phyloP scores from a whole-genome alignment of 2,888 invertebrate species.

The Parascotia fuliginaria region DNA sequence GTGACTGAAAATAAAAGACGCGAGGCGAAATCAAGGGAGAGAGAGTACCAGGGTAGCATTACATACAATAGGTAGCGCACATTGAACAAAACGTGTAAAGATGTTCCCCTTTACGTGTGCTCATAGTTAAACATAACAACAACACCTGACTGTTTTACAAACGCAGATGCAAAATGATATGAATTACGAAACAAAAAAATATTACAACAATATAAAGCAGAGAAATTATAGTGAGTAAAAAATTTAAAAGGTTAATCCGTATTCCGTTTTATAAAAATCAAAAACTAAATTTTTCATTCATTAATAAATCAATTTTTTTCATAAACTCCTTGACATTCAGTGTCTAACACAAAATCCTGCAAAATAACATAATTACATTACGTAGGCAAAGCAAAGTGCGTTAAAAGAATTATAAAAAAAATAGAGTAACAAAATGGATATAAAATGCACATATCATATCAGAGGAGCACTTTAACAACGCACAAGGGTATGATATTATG shows the following conservation, averaged over 20 bases:
- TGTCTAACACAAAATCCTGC: not conserved
- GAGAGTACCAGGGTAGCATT: conserved; percentile 60
- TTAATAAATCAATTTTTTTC: no score
- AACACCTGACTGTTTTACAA: no score
- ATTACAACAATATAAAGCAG: no score
- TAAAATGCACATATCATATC: conserved; percentile 25
- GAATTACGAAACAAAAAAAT: no score
- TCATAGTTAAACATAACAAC: not conserved
- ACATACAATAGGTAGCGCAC: conserved; percentile 52
- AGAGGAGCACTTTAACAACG: conserved; percentile 36
- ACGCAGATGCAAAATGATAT: no score
- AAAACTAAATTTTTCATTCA: no score
- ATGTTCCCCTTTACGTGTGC: conserved; percentile 37
- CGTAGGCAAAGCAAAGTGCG: conserved; percentile 6
- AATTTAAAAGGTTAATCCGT: no score
- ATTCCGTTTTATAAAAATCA: no score
- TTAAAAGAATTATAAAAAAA: conserved; percentile 12
- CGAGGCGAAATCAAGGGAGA: conserved; percentile 63
- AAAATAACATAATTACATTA: not conserved
- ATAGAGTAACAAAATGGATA: conserved; percentile 24
- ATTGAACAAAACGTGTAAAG: conserved; percentile 31
- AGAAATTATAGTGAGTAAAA: no score
- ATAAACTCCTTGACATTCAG: no score
- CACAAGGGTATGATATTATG: conserved; percentile 36
- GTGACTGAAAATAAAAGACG: conserved; percentile 60